Evolutionary conservation across 2,113 vertebrate genomes (phyloP).

Genomic region (Eleginops maclovinus): DNA sequence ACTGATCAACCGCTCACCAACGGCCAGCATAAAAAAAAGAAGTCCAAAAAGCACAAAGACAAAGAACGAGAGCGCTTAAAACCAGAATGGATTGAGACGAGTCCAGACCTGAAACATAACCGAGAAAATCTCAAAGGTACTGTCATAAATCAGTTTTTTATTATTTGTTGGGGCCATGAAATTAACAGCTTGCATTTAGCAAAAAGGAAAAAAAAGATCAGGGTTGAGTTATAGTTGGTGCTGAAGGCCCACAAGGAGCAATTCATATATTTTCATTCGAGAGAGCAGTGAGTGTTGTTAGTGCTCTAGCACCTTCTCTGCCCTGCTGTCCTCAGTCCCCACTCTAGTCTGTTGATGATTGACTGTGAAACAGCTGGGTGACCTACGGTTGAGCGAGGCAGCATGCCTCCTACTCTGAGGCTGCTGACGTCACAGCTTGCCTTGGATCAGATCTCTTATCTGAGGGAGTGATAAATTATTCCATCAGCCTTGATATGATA

Average conservation of each 20-base stretch:
- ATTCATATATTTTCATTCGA: conserved; percentile 19
- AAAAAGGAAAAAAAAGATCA: not conserved
- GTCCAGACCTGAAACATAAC: conserved; percentile 78
- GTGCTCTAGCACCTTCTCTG: not conserved
- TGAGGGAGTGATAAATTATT: conserved; percentile 61
- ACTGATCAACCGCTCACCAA: conserved; percentile 71
- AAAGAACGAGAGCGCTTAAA: conserved; percentile 81
- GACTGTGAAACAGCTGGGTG: conserved; percentile 80
- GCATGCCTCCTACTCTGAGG: conserved; percentile 52
- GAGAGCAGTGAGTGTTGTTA: conserved; percentile 21
- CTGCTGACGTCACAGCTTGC: conserved; percentile 58
- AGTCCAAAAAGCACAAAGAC: conserved; percentile 86
- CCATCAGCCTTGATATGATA: conserved; percentile 54
- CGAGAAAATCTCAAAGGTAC: conserved; percentile 82
- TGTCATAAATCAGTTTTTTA: not conserved
- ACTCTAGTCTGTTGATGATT: conserved; percentile 79
- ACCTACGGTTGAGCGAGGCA: conserved; percentile 73
- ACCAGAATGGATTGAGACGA: conserved; percentile 81
- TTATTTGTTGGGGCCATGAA: not conserved
- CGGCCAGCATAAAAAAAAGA: conserved; percentile 82
- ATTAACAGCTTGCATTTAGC: conserved; percentile 8
- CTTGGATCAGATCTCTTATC: conserved; percentile 67
- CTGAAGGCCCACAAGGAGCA: conserved; percentile 1
- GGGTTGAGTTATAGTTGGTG: conserved; percentile 12
- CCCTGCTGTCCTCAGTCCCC: not conserved